Evolutionary conservation across 1,140 invertebrate genomes (phyloP).

Genomic region (Drosophila carrolli): DNA sequence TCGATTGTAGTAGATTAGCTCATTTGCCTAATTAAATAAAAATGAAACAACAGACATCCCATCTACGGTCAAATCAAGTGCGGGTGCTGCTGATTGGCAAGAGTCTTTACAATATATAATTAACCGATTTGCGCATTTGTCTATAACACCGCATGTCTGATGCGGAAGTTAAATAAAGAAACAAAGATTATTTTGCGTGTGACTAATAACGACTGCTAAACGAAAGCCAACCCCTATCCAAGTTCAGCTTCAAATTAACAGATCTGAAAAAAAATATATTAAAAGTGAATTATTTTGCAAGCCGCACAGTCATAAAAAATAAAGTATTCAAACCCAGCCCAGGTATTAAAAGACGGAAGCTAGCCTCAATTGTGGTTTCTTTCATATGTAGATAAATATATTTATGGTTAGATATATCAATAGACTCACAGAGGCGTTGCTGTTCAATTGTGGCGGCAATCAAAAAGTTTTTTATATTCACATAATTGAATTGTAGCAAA

Average conservation of each 20-base stretch:
- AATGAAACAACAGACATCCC: slow-evolving; percentile 16
- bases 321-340: slow-evolving; percentile 28
- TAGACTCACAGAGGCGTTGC: slow-evolving; percentile 53
- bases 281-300: slow-evolving; percentile 59
- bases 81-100: slow-evolving; percentile 54
- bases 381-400: slow-evolving; percentile 44
- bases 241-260: slow-evolving; percentile 26
- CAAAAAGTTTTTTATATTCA: slow-evolving; percentile 49
- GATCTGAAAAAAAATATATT: slow-evolving; percentile 44
- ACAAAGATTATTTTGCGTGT: slow-evolving; percentile 48
- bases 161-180: slow-evolving; percentile 50
- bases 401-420: slow-evolving; percentile 54
- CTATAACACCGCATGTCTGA: slow-evolving; percentile 15
- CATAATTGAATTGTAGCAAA: slow-evolving; percentile 71
- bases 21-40: slow-evolving; percentile 64
- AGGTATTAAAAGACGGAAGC: slow-evolving; percentile 48
- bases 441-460: slow-evolving; percentile 62
- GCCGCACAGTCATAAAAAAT: slow-evolving; percentile 32
- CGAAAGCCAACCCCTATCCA: slow-evolving; percentile 35
- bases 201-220: slow-evolving; percentile 61
- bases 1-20: slow-evolving; percentile 44
- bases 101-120: slow-evolving; percentile 54
- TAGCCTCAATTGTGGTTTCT: slow-evolving; percentile 41
- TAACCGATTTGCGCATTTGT: slow-evolving; percentile 69
- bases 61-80: slow-evolving; percentile 31